Base-by-base conservation (phyloP, 2,113 vertebrate genomes). In the Sinocyclocheilus anophthalmus region DNA sequence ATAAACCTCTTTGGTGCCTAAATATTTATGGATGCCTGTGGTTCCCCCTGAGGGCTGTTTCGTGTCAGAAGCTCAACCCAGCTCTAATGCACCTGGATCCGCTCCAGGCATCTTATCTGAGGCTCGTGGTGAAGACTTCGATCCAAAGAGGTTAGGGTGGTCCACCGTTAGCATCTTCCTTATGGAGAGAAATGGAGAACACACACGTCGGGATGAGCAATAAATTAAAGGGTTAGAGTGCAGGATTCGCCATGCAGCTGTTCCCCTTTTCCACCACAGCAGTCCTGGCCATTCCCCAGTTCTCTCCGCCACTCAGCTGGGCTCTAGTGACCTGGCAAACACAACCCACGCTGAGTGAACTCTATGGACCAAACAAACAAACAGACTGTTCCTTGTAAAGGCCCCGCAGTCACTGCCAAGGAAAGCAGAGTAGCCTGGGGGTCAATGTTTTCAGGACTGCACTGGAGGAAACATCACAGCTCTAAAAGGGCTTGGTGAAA, bases 41-140 rank as follows among this genome's bases (percentile, higher is more conserved):
- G 45, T 48, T 48, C 45, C 45, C 45, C 45, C 10, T 48, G 45
- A 48, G 45, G 45, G 45, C 45, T 48, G 45, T 48, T 48, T 48
- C 45, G 45, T 42, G 42, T 9, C 42, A 42, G 42, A 42, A 42
- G 42, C 45, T 48, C 45, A 48, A 48, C 45, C 45, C 45, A 48
- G 45, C 45, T 48, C 45, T 48, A 48, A 48, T 91, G 94, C 90
- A 92, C 92, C 90, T 92, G 92, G 92, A 95, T 91, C 84, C 42
- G 86, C 88, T 94, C 92, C 92, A 93, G 93, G 88, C 87, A 76
- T 93, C 93, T 94, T 94, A 94, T 95, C 94, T 90, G 89, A 80
- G 84, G 90, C 90, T 91, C 76, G 22, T 88, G 89, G 87, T 90
- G 73, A 91, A 92, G 90, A 90, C 39, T 78, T 76, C 81, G 82